Evolutionary conservation across 2,888 invertebrate genomes (phyloP), one percentile per base, ranked within the genome.

Genomic region (Oeneis ivallda): DNA sequence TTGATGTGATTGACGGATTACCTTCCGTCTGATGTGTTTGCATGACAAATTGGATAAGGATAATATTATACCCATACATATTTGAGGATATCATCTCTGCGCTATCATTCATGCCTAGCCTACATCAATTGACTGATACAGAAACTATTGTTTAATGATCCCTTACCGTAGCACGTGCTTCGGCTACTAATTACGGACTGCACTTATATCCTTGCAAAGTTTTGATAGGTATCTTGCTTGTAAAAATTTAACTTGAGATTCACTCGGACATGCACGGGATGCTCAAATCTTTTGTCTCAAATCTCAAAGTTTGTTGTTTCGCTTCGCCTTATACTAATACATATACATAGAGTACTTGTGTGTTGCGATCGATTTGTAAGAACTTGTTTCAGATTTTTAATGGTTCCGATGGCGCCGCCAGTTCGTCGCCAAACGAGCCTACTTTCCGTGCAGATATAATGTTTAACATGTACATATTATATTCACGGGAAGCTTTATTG

Each of bases 361-460:
- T 45, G 54, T 54, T 17, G 0, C 32, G 32, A 58, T 45, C 43
- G 58, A 58, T 58, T 45, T 58, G 41, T 13, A 57, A 45, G n/a
- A 58, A 58, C 58, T 45, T 15, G 58, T 58, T 58, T 58, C 32
- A 56, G 10, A 45, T 59, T 50, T 60, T 50, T 60, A 60, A 50
- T 37, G 43, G 34, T 49, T 13, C 17, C 45, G 26, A 19, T 9
- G 39, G 60, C 60, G 58, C 49, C 50, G 50, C 15, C 39, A 39
- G 32, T 39, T 50, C 26, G 49, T 39, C 60, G 60, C 60, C 50
- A 50, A 45, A 60, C 39, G 39, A 60, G 39, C 39, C 50, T 10
- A 60, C 50, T 60, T 50, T 60, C 57, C 39, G 7, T 49, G 15
- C 47, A 15, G 39, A 54, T 37, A 37, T 7, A 9, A 39, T 17